These are phyloP conservation scores for Meteorus sp. DNA, from an alignment of 1,140 invertebrate genomes.

Conservation along the genomic window DNA sequence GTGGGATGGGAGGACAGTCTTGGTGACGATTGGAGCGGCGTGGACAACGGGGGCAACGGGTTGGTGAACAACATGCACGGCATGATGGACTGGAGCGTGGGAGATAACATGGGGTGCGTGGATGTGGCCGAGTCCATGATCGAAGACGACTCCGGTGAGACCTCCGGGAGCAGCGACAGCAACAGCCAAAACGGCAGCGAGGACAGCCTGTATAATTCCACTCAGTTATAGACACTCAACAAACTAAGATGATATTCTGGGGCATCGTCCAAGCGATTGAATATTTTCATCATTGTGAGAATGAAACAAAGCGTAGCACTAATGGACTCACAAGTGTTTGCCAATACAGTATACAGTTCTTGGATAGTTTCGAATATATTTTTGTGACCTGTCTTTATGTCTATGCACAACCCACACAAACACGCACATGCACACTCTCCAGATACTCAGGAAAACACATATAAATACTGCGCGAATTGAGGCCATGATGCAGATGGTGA, in stretches of 20 bases:
- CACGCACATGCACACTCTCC: constrained; percentile 17
- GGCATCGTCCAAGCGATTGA: too few relatives aligned
- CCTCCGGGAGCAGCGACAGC: constrained; percentile 47
- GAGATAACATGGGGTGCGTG: constrained; percentile 44
- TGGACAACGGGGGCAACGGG: constrained; percentile 46
- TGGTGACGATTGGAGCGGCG: constrained; percentile 47
- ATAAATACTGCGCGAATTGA: too few relatives aligned
- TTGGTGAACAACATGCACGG: constrained; percentile 35
- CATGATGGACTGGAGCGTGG: constrained; percentile 18
- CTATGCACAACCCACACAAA: constrained; percentile 23
- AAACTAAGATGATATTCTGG: too few relatives aligned
- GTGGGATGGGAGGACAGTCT: constrained; percentile 56
- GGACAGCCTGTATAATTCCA: constrained; percentile 39
- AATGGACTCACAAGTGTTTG: constrained; percentile 37
- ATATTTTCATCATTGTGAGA: too few relatives aligned
- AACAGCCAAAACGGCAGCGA: constrained; percentile 47
- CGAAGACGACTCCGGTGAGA: constrained; percentile 44
- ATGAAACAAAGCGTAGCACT: too few relatives aligned
- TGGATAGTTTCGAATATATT: too few relatives aligned
- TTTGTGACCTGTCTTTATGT: constrained; percentile 19
- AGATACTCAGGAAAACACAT: too few relatives aligned
- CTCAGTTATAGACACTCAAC: constrained; percentile 38
- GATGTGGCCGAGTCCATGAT: constrained; percentile 45
- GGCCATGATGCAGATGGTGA: too few relatives aligned
- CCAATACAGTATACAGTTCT: too few relatives aligned